Evolutionary conservation across 2,797 vertebrate species (phyloP), one percentile per base, ranked within the genome.

Genomic region (Oreonectes daqikongensis): DNA sequence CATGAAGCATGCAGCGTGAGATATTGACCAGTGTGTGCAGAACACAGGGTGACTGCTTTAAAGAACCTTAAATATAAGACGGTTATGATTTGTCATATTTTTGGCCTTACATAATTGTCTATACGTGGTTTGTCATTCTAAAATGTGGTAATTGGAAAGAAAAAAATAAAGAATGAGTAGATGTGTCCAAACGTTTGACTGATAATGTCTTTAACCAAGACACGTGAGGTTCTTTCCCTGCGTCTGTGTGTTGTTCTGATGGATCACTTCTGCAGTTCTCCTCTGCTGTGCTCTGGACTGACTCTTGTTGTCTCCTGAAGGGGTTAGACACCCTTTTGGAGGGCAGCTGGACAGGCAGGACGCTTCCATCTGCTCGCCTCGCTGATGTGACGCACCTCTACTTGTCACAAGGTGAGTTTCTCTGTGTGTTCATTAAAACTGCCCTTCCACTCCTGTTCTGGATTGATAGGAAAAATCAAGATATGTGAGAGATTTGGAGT

Each of bases 271-370:
- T 74, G 59, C 44, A 50, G 64, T 61, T 68, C 53, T 46, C 80
- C 79, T 84, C 32, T 87, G 65, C 82, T 85, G 78, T 82, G 71
- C 67, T 76, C 78, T 89, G 90, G 85, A 91, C 89, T 87, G 87
- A 93, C 88, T 90, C 64, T 91, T 90, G 79, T 91, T 92, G 90
- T 93, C 90, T 92, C 90, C 89, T 91, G 86, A 92, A 92, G 81
- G 77, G 75, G 80, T 84, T 88, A 90, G 83, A 91, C 89, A 88
- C 88, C 88, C 88, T 91, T 81, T 82, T 84, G 42, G 85, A 88
- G 85, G 85, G 86, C 80, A 81, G 68, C 67, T 64, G 88, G 86
- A 90, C 84, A 75, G 80, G 80, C 88, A 88, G 82, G 87, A 84
- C 80, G 80, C 4, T 22, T 32, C 63, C 12, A 10, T 72, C 38